Conservation (phyloP, 2,888 invertebrate genomes). For the Torymus auratus region DNA sequence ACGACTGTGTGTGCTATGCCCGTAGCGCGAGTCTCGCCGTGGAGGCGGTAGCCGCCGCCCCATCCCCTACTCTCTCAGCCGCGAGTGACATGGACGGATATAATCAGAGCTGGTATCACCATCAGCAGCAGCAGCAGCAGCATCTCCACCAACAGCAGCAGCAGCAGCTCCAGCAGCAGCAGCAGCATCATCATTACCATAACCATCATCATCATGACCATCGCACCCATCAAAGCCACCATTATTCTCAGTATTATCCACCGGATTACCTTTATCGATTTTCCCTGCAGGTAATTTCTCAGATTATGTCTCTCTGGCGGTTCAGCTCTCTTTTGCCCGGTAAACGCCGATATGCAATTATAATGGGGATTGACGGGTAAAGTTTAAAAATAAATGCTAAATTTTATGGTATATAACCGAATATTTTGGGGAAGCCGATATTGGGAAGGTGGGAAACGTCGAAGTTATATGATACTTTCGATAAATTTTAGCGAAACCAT, state of each 20-base stretch:
- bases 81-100: slow-evolving; percentile 70
- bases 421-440: no score
- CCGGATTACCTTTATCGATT: slow-evolving; percentile 75
- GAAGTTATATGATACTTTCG: no score
- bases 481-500: no score
- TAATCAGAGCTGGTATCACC: slow-evolving; percentile 70
- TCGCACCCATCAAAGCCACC: slow-evolving; percentile 68
- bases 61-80: slow-evolving; percentile 12
- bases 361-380: no score
- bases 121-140: slow-evolving; percentile 66
- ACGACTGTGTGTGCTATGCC: slow-evolving; percentile 26
- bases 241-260: slow-evolving; percentile 71
- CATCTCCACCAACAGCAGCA: slow-evolving; percentile 68
- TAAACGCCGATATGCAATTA: no score
- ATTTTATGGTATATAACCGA: no score
- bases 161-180: slow-evolving; percentile 64
- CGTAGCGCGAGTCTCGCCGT: background rate
- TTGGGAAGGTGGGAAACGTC: no score
- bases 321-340: no score
- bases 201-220: slow-evolving; percentile 66
- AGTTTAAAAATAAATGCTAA: no score
- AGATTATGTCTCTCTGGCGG: background rate
- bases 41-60: slow-evolving; percentile 33
- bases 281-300: slow-evolving; percentile 73
- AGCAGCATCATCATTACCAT: slow-evolving; percentile 62